phyloP scores from a whole-genome alignment of 92 coral and sea anemone genomes.

The Umimayanthus chanpuru region DNA sequence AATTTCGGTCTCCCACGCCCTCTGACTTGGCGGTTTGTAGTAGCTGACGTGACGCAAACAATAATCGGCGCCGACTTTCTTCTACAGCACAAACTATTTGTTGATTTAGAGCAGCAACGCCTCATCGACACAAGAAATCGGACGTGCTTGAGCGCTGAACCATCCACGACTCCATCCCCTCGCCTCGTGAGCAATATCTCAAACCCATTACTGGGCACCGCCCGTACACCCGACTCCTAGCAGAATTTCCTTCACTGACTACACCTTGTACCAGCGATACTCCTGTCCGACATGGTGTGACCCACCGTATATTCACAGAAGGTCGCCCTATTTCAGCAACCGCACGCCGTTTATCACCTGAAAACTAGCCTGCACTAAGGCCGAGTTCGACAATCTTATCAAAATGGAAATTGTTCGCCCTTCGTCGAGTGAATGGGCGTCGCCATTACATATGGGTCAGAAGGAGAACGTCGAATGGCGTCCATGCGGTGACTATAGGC shows the following conservation, averaged over 20 bases:
- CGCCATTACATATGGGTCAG: constrained; percentile 56
- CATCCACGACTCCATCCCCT: constrained; percentile 3
- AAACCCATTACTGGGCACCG: neutral
- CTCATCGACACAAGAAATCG: constrained; percentile 48
- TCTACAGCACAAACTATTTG: constrained; percentile 49
- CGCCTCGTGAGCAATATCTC: constrained; percentile 1
- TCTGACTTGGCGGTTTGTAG: constrained; percentile 51
- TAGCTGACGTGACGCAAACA: constrained; percentile 48
- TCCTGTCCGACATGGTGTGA: constrained; percentile 24
- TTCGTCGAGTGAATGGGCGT: constrained; percentile 60
- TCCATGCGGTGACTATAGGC: constrained; percentile 60
- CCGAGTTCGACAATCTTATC: constrained; percentile 49
- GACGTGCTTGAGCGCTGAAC: constrained; percentile 39
- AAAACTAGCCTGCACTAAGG: constrained; percentile 43
- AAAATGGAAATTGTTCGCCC: constrained; percentile 48
- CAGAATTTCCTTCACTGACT: constrained; percentile 39
- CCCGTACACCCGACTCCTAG: constrained; percentile 29
- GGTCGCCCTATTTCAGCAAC: constrained; percentile 50
- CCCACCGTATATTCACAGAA: constrained; percentile 40
- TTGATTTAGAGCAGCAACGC: constrained; percentile 48
- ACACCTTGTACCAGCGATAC: constrained; percentile 47
- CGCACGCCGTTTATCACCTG: constrained; percentile 45
- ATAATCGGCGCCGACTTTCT: constrained; percentile 52
- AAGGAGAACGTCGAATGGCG: constrained; percentile 59
- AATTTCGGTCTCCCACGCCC: constrained; percentile 60